Evolutionary conservation across 1,140 invertebrate genomes (phyloP), one percentile per base, ranked within the genome.

Genomic region (Anadara kagoshimensis): DNA sequence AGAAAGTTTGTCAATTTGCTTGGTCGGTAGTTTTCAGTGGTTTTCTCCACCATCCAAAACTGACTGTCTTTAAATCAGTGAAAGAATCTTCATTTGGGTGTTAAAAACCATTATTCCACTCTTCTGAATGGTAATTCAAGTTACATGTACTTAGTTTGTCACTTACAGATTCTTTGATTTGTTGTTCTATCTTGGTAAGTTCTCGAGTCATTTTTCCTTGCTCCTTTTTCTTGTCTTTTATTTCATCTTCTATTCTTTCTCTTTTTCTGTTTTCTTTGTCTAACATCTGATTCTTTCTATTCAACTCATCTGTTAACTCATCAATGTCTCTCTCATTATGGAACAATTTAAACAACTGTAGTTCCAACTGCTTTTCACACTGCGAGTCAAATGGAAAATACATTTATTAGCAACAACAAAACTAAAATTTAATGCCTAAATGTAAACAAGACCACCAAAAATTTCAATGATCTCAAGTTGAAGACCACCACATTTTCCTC

Each of bases 171-270:
- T 98, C 97, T 73, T 96, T 92, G 59, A 98, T 95, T 66, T 96
- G 94, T 85, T 98, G 96, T 78, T 99, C 97, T 57, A 97, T 94
- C 90, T 97, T 97, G 0, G 96, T 94, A 58, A 98, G 90, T 82
- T 99, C 97, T 59, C 96, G 90, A 59, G 92, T 93, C 20, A 94
- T 89, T 86, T 94, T 94, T 0, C 95, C 96, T 12, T 95, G 92
- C 76, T 98, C 96, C 83, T 97, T 97, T 85, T 98, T 98, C 86
- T 96, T 97, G n/a, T 97, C 96, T 82, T 96, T 95, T 0, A 99
- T 90, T 4, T 94, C 91, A 64, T 97, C 95, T 82, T 99, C 97
- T 0, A 95, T 94, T 83, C 95, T 95, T 77, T 96, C 85, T 59
- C 83, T 73, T n/a, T 83, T 85, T 62, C 78, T 82, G 12, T 69